phyloP scores from a whole-genome alignment of 2,888 invertebrate species.

The Drosophila fungiperda region DNA sequence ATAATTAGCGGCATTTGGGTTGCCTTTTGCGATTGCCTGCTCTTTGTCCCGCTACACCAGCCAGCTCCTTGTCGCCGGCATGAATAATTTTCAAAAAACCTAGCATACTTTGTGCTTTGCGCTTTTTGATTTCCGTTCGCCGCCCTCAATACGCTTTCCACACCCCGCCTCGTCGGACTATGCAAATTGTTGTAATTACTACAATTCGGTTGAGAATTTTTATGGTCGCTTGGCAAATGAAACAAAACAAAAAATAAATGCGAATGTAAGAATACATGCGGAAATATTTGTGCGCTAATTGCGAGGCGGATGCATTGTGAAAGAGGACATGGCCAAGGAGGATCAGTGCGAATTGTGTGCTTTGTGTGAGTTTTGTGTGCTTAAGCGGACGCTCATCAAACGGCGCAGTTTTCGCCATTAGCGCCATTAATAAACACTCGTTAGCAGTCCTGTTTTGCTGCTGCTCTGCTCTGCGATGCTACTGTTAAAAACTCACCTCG shows the following conservation, averaged over 20 bases:
- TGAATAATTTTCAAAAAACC: constrained; percentile 80
- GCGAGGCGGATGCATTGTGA: constrained; percentile 62
- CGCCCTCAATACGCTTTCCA: not conserved
- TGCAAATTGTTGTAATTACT: constrained; percentile 81
- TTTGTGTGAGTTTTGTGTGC: constrained; percentile 53
- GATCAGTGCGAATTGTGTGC: constrained; percentile 29
- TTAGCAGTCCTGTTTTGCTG: constrained; percentile 52
- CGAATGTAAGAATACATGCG: constrained; percentile 59
- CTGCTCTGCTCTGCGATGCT: constrained; percentile 1
- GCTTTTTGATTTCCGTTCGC: constrained; percentile 77
- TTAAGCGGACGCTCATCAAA: constrained; percentile 72
- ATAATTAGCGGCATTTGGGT: constrained; percentile 73
- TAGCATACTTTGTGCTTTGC: constrained; percentile 78
- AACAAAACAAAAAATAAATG: constrained; percentile 15
- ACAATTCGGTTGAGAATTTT: constrained; percentile 81
- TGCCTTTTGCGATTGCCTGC: constrained; percentile 22
- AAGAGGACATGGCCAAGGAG: constrained; percentile 17
- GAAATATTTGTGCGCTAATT: constrained; percentile 80
- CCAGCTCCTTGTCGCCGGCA: constrained; percentile 34
- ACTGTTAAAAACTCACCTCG: constrained; percentile 35
- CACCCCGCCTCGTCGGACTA: constrained; percentile 47
- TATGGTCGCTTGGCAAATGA: constrained; percentile 65
- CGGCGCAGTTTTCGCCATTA: constrained; percentile 74
- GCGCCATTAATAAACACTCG: constrained; percentile 80
- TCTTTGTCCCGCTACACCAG: not conserved